phyloP scores from a whole-genome alignment of 2,113 vertebrate genomes.

The Phalacrocorax carbo region DNA sequence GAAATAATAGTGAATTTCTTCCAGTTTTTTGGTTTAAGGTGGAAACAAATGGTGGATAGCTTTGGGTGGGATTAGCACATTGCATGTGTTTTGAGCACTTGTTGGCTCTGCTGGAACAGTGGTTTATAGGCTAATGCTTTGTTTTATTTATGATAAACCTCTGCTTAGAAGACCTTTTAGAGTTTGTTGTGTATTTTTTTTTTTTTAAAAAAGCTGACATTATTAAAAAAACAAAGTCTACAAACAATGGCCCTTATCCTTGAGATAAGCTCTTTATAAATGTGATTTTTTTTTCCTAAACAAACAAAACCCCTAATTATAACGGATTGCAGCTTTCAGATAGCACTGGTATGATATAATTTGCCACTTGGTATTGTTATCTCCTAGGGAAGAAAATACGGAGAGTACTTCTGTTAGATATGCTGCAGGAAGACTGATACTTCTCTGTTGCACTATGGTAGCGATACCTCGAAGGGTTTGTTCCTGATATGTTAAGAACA shows the following conservation, averaged over 20 bases:
- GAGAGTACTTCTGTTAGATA: not conserved
- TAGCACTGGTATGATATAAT: slow-evolving; percentile 45
- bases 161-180: not conserved
- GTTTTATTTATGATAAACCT: not conserved
- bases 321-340: slow-evolving; percentile 45
- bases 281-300: not conserved
- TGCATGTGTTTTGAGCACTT: not conserved
- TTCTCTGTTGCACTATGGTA: not conserved
- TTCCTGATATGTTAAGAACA: not conserved
- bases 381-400: not conserved
- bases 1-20: not conserved
- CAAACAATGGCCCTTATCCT: slow-evolving; percentile 5
- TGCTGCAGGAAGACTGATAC: not conserved
- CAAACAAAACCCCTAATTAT: slow-evolving; percentile 23
- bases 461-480: not conserved
- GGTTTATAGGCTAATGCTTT: not conserved
- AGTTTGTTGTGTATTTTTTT: not conserved
- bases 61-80: not conserved
- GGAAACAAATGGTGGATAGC: not conserved
- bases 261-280: slow-evolving; percentile 22
- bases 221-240: slow-evolving; percentile 1
- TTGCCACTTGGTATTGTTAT: slow-evolving; percentile 48
- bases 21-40: not conserved
- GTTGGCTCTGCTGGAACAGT: not conserved
- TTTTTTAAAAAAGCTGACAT: not conserved